phyloP scores from a whole-genome alignment of 2,888 invertebrate genomes.

The Lomographa bimaculata region DNA sequence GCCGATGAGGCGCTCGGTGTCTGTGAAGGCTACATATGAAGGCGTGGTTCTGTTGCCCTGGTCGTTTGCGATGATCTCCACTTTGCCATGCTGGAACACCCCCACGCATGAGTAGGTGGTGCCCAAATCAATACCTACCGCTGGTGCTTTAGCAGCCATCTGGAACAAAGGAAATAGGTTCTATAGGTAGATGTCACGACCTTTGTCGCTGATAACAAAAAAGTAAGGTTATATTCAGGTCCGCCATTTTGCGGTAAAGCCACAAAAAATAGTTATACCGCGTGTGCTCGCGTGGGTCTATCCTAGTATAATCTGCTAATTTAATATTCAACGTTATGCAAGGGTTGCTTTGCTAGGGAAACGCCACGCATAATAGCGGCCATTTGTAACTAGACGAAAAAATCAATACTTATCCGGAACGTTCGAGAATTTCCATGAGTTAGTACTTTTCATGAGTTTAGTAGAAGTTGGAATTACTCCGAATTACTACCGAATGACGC shows the following conservation, averaged over 20 bases:
- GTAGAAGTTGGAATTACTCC: too few relatives aligned
- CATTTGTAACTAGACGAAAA: conserved; percentile 50
- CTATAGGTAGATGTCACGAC: conserved; percentile 15
- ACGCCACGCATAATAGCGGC: conserved; percentile 39
- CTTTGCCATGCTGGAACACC: conserved; percentile 96
- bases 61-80: conserved; percentile 95
- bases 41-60: conserved; percentile 96
- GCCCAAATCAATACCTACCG: conserved; percentile 97
- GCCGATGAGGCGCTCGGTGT: conserved; percentile 92
- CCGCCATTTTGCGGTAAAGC: conserved; percentile 26
- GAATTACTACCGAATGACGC: too few relatives aligned
- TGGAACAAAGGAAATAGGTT: conserved; percentile 49
- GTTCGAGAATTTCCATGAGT: too few relatives aligned
- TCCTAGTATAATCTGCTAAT: too few relatives aligned
- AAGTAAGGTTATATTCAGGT: conserved; percentile 26
- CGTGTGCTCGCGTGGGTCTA: conserved; percentile 17
- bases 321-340: background rate
- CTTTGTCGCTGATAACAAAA: conserved; percentile 7
- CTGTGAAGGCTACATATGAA: conserved; percentile 93
- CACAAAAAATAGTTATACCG: conserved; percentile 9
- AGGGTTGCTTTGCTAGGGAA: background rate
- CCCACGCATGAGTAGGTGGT: conserved; percentile 98
- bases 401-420: conserved; percentile 63
- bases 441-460: too few relatives aligned
- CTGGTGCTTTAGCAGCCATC: conserved; percentile 90